These are phyloP conservation scores for Periophthalmus magnuspinnatus DNA, from an alignment of 2,797 vertebrate genomes.

Conservation along the genomic window DNA sequence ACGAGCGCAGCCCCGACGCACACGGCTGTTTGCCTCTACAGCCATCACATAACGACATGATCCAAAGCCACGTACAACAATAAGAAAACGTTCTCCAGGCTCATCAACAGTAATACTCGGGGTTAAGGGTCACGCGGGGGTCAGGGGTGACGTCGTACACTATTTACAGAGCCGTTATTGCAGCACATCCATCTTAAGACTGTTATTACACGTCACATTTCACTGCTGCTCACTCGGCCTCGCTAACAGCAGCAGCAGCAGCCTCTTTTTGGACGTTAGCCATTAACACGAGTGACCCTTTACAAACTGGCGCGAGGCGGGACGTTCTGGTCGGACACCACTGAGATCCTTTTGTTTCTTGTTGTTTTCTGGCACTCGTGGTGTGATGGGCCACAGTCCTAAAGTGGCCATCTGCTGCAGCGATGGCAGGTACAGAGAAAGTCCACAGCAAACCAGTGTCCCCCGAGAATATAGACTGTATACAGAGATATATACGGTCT, in stretches of 20 bases:
- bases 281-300: slow-evolving; percentile 22
- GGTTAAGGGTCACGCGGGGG: slow-evolving; percentile 27
- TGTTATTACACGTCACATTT: slow-evolving; percentile 5
- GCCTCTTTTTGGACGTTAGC: slow-evolving; percentile 9
- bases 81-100: neutral
- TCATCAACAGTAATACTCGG: neutral
- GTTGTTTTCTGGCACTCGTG: slow-evolving; percentile 12
- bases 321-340: slow-evolving; percentile 33
- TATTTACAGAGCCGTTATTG: slow-evolving; percentile 38
- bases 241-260: neutral
- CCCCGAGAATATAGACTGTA: neutral
- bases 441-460: slow-evolving; percentile 21
- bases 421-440: slow-evolving; percentile 50
- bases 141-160: slow-evolving; percentile 24
- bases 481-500: no score
- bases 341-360: slow-evolving; percentile 43
- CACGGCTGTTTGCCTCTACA: slow-evolving; percentile 46
- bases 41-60: slow-evolving; percentile 45
- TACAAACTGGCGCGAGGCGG: slow-evolving; percentile 22
- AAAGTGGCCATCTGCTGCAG: slow-evolving; percentile 67
- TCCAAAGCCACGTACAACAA: slow-evolving; percentile 16
- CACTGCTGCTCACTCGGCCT: neutral
- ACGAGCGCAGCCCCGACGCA: slow-evolving; percentile 34
- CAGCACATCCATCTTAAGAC: slow-evolving; percentile 12
- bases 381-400: slow-evolving; percentile 42